Base-by-base conservation (phyloP, 2,888 invertebrate genomes). In the Orchesellides sinensis region DNA sequence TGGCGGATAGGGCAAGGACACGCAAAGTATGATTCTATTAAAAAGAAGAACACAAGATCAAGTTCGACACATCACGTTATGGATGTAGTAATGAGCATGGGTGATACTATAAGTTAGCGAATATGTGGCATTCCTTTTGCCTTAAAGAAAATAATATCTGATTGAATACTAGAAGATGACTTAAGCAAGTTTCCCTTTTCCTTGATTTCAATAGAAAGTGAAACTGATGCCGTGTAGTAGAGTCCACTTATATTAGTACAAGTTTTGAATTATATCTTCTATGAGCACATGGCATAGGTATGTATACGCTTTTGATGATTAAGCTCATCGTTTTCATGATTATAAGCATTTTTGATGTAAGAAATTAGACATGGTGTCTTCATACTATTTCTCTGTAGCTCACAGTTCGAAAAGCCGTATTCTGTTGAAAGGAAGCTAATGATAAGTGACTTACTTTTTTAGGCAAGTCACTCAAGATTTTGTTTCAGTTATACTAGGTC, bases 191-290 rank as follows among this genome's bases (percentile, higher is more conserved):
- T 84, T 84, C 72, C 80, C 75, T 77, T 77, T 70, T 68, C 54
- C 49, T 52, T 72, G 77, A 77, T 77, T 84, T 81, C 68, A 56
- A 80, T 77, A 84, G 84, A 83, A 83, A 83, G 83, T 80, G 83
- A 84, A 82, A 84, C 81, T 82, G 78, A 83, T 66, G 70, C 63
- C 40, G 47, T 72, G 29, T 49, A 35, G 40, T 35, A 12, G 23
- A 10, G 32, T n/a, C n/a, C n/a, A n/a, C n/a, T n/a, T 61, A 27
- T 29, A 40, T 19, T 52, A 59, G 21, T 70, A 19, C 70, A 69
- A 35, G 1, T 56, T 54, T 69, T 69, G 23, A 19, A 32, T 14
- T n/a, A 35, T 25, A 14, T 14, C 25, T 23, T 25, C n/a, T n/a
- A n/a, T n/a, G 10, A 40, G 21, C 35, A 63, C 10, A 21, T 63